Percentiles rank a stretch among this genome's conserved stretches.
Evolutionary conservation across 2,888 invertebrate genomes (phyloP).

Genomic region (Cheilosia vulpina): DNA sequence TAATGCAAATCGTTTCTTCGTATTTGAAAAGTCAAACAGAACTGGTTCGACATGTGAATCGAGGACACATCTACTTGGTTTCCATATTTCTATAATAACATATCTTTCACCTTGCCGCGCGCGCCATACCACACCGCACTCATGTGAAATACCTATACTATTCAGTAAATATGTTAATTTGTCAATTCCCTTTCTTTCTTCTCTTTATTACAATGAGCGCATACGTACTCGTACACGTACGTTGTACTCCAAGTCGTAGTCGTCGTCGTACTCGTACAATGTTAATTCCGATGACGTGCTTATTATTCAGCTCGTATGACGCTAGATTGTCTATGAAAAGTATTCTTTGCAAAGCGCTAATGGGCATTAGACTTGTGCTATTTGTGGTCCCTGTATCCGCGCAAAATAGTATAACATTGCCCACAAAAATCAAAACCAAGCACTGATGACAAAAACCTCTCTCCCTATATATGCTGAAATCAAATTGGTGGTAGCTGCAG

Average conservation of each 20-base stretch:
- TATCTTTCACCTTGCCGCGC: neutral
- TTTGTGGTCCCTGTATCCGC: neutral
- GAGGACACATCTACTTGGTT: constrained; percentile 9
- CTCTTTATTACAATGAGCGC: neutral
- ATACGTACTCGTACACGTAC: neutral
- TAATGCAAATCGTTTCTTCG: constrained; percentile 22
- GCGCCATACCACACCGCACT: neutral
- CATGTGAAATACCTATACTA: constrained; percentile 22
- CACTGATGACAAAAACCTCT: neutral
- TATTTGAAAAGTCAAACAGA: constrained; percentile 1
- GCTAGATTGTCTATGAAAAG: constrained; percentile 27
- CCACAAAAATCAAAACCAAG: constrained; percentile 8
- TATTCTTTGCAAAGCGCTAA: constrained; percentile 14
- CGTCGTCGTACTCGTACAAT: neutral
- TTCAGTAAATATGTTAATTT: constrained; percentile 26
- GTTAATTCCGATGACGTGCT: constrained; percentile 27
- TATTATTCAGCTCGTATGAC: constrained; percentile 22
- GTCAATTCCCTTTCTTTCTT: neutral
- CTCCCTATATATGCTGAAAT: too few relatives aligned
- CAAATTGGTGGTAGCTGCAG: too few relatives aligned
- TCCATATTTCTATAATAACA: constrained; percentile 13
- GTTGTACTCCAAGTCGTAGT: too few relatives aligned
- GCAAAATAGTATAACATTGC: neutral
- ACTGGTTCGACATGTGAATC: neutral
- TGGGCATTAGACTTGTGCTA: constrained; percentile 7